These are phyloP conservation scores for Archips crataeganus DNA, from an alignment of 2,888 invertebrate genomes.

Conservation along the genomic window DNA sequence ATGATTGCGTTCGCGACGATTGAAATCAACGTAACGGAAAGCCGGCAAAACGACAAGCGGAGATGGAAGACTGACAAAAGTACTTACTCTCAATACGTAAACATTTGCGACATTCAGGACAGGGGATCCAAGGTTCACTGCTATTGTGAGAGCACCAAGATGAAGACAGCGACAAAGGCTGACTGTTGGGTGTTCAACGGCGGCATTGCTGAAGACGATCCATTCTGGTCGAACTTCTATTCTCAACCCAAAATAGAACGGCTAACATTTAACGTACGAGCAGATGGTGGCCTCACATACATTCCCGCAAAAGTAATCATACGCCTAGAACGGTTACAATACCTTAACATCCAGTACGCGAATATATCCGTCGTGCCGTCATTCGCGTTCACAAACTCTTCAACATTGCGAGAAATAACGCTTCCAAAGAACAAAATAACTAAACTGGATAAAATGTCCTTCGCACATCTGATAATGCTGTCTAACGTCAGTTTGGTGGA, in stretches of 20 bases:
- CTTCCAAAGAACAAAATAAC: constrained; percentile 90
- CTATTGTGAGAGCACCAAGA: constrained; percentile 87
- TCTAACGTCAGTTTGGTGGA: constrained; percentile 90
- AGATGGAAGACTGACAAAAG: constrained; percentile 79
- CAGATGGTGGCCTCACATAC: constrained; percentile 89
- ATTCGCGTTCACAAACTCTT: constrained; percentile 91
- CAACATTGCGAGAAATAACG: constrained; percentile 88
- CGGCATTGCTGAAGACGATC: constrained; percentile 89
- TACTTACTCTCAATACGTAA: constrained; percentile 76
- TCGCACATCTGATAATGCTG: constrained; percentile 90
- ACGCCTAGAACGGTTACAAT: constrained; percentile 88
- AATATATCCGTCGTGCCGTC: constrained; percentile 89
- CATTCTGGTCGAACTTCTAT: constrained; percentile 91
- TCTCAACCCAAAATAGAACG: constrained; percentile 90
- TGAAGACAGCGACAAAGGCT: constrained; percentile 88
- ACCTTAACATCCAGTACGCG: constrained; percentile 90
- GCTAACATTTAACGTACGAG: constrained; percentile 89
- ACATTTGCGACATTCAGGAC: constrained; percentile 86
- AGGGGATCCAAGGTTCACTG: constrained; percentile 87
- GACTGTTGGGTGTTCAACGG: constrained; percentile 92
- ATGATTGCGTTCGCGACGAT: constrained; percentile 80
- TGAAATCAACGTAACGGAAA: constrained; percentile 80
- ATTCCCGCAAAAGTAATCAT: constrained; percentile 90
- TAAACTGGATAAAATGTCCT: constrained; percentile 89
- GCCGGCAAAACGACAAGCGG: constrained; percentile 79